Conservation (phyloP, 2,113 vertebrate genomes). For the Mustela lutreola region DNA sequence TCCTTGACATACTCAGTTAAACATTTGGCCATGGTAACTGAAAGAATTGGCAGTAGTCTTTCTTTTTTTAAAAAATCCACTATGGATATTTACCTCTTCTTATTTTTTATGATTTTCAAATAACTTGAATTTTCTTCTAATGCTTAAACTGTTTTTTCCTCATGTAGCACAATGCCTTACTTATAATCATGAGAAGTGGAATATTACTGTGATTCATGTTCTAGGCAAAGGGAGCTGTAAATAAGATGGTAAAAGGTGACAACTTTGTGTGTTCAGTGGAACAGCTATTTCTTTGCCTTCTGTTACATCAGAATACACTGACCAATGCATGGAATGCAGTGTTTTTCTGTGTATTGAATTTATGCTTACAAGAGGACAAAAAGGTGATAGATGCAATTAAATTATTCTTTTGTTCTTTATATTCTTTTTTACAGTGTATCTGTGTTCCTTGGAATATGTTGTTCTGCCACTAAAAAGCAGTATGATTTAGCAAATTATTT, state of each 20-base stretch:
- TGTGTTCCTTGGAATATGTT: background rate
- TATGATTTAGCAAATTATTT: slow-evolving; percentile 15
- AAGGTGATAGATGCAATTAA: background rate
- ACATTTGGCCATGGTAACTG: slow-evolving; percentile 3
- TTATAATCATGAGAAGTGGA: slow-evolving; percentile 64
- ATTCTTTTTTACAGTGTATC: background rate
- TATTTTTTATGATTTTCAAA: slow-evolving; percentile 64
- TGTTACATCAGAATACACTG: background rate
- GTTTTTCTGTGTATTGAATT: slow-evolving; percentile 36
- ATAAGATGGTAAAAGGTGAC: slow-evolving; percentile 37
- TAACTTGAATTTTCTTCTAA: slow-evolving; percentile 38
- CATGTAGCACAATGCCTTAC: slow-evolving; percentile 40
- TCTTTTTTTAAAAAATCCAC: background rate
- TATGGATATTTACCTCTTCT: background rate
- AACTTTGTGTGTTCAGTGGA: background rate
- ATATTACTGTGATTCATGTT: slow-evolving; percentile 57
- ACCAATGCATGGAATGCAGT: background rate
- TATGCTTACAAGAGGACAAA: background rate
- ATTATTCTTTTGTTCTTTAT: slow-evolving; percentile 21
- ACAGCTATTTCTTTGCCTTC: slow-evolving; percentile 47
- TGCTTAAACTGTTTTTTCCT: slow-evolving; percentile 58
- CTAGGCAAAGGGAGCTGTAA: slow-evolving; percentile 25
- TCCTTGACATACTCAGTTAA: background rate
- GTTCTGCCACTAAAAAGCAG: background rate
- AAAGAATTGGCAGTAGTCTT: background rate